phyloP scores from a whole-genome alignment of 1,140 invertebrate species.

The Arctopsyche grandis region DNA sequence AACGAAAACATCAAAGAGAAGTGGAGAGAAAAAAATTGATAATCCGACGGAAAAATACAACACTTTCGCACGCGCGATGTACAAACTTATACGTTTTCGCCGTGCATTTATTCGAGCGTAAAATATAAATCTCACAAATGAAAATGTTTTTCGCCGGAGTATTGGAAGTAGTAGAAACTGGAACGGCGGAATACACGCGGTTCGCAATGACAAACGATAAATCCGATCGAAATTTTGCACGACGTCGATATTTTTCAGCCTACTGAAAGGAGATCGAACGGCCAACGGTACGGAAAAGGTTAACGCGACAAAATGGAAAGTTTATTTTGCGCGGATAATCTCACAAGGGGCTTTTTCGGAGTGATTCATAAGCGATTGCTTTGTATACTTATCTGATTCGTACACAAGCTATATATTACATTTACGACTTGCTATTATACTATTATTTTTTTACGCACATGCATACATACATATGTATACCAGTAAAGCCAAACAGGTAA shows the following conservation, averaged over 20 bases:
- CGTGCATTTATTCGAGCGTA: background rate
- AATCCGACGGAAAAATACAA: background rate
- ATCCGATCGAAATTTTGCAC: background rate
- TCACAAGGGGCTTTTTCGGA: background rate
- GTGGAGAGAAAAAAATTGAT: background rate
- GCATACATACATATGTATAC: too few relatives aligned
- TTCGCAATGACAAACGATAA: background rate
- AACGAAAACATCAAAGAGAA: background rate
- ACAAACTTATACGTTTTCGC: background rate
- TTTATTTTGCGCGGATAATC: background rate
- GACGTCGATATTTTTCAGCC: background rate
- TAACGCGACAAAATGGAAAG: background rate
- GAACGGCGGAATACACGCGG: too few relatives aligned
- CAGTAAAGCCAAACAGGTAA: too few relatives aligned
- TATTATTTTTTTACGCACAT: too few relatives aligned
- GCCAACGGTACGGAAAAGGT: conserved; percentile 13
- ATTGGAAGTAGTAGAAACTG: background rate
- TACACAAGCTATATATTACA: too few relatives aligned
- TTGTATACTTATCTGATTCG: too few relatives aligned
- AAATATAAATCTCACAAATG: conserved; percentile 34
- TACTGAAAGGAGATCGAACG: background rate
- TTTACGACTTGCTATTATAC: too few relatives aligned
- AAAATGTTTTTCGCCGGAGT: conserved; percentile 14
- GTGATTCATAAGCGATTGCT: background rate
- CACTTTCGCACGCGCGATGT: background rate